Conservation (phyloP, 2,113 vertebrate species). For the Plestiodon gilberti region DNA sequence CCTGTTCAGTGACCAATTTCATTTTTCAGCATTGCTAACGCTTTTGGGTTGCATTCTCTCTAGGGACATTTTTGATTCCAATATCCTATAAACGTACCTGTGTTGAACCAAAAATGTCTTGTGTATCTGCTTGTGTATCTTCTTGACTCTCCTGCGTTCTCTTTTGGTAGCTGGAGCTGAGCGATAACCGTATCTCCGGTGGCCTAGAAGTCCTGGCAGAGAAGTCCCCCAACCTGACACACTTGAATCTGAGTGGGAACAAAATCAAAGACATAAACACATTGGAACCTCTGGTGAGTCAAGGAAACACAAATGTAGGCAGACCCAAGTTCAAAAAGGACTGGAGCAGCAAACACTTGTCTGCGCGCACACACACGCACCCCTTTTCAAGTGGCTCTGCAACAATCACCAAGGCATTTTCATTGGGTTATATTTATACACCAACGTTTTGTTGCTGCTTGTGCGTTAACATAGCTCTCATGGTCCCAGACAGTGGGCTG, state of each 20-base stretch:
- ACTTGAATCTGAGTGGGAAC: slow-evolving; percentile 87
- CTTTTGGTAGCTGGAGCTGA: slow-evolving; percentile 80
- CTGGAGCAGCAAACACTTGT: neutral
- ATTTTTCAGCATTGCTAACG: too few relatives aligned
- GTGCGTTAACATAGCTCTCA: neutral
- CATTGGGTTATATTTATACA: too few relatives aligned
- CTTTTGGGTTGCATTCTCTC: too few relatives aligned
- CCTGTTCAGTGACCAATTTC: too few relatives aligned
- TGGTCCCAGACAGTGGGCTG: neutral
- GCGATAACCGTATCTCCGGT: slow-evolving; percentile 82
- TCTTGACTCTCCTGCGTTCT: neutral
- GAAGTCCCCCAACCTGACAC: slow-evolving; percentile 83
- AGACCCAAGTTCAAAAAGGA: neutral
- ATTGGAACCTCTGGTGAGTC: slow-evolving; percentile 82
- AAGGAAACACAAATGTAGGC: neutral
- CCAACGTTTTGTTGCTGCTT: neutral
- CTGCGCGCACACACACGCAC: neutral
- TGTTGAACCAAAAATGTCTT: too few relatives aligned
- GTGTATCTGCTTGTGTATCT: neutral
- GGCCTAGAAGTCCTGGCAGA: slow-evolving; percentile 82
- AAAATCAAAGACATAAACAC: slow-evolving; percentile 86
- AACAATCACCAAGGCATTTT: neutral
- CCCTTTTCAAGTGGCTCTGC: too few relatives aligned
- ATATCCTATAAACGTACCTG: too few relatives aligned
- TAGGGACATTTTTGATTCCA: too few relatives aligned